Conservation (phyloP, 2,888 invertebrate genomes). For the Eupithecia pulchellata region DNA sequence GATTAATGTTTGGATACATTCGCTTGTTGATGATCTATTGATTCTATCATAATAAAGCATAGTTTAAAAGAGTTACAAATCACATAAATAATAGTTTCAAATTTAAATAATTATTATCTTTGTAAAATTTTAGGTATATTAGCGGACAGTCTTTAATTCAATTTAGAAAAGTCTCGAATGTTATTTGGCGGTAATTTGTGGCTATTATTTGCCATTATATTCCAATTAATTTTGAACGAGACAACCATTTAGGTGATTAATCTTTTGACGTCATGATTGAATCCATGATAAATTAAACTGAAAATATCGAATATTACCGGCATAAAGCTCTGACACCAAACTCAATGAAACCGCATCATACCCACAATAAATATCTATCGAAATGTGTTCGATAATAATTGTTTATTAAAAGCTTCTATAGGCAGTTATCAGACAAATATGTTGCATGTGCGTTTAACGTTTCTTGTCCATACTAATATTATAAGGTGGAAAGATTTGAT, state of each 20-base stretch:
- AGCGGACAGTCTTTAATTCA: background rate
- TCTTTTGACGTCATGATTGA: constrained; percentile 2
- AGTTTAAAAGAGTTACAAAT: background rate
- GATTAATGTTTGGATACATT: constrained; percentile 5
- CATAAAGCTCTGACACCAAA: constrained; percentile 2
- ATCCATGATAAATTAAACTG: constrained; percentile 2
- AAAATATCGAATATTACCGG: constrained; percentile 5
- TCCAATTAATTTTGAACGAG: background rate
- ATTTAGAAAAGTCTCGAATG: background rate
- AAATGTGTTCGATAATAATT: background rate
- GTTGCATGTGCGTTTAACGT: too few relatives aligned
- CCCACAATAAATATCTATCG: constrained; percentile 3
- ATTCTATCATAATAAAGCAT: background rate
- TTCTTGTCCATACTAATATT: too few relatives aligned
- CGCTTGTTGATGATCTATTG: background rate
- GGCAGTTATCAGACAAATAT: background rate
- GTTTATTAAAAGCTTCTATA: background rate
- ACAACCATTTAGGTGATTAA: constrained; percentile 1
- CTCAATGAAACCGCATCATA: constrained; percentile 15
- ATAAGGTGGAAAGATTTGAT: too few relatives aligned
- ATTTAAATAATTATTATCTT: background rate
- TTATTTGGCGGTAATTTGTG: background rate
- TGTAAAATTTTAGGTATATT: background rate
- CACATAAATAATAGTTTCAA: background rate
- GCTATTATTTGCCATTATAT: background rate